Evolutionary conservation across 2,888 invertebrate genomes (phyloP).

Genomic region (Elysia crispata): DNA sequence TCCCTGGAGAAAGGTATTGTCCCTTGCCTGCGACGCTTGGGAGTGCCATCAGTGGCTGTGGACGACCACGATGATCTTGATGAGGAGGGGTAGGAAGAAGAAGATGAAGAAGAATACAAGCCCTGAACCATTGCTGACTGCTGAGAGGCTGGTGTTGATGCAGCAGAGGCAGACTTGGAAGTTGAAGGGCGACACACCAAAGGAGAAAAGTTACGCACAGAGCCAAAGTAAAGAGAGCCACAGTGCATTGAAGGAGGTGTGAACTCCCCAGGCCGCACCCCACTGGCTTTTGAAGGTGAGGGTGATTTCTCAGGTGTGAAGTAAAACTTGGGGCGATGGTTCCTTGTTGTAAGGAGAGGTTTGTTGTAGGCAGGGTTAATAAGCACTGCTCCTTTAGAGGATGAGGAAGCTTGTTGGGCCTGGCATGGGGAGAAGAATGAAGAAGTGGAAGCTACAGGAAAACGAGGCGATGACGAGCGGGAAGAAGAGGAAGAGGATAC

Average conservation of each 20-base stretch:
- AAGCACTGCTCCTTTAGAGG: background rate
- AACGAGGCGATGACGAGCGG: conserved; percentile 36
- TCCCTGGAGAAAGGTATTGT: too few relatives aligned
- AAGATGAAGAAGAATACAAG: conserved; percentile 27
- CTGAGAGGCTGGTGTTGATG: background rate
- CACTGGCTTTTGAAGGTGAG: conserved; percentile 50
- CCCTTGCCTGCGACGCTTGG: too few relatives aligned
- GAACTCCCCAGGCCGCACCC: conserved; percentile 50
- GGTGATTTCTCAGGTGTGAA: conserved; percentile 55
- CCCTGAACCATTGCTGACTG: conserved; percentile 22
- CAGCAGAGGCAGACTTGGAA: background rate
- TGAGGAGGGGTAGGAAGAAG: background rate
- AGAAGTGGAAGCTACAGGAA: conserved; percentile 39
- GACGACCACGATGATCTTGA: conserved; percentile 10
- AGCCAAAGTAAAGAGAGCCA: conserved; percentile 20
- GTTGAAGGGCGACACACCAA: conserved; percentile 32
- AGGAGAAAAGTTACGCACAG: conserved; percentile 39
- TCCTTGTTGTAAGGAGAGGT: conserved; percentile 49
- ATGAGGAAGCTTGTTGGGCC: conserved; percentile 37
- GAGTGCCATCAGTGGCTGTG: background rate
- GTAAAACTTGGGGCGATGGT: conserved; percentile 54
- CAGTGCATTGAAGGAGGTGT: conserved; percentile 47
- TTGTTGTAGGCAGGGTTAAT: background rate
- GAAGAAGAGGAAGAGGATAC: conserved; percentile 48
- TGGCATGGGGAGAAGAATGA: conserved; percentile 28